Conservation (phyloP, 2,888 invertebrate genomes). For the Tenthredo mesomela region DNA sequence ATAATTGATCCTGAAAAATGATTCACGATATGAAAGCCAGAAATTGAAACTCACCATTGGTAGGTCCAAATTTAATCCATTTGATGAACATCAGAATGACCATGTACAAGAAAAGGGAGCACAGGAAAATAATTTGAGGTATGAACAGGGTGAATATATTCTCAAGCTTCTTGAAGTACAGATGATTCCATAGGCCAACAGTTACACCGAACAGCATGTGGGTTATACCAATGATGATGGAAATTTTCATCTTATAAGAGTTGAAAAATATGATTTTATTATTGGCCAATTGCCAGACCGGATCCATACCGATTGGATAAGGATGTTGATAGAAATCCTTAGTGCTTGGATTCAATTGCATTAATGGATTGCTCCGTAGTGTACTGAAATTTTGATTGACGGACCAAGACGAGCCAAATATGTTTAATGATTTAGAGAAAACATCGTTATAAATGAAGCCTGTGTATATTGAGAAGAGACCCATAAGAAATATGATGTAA, state of each 20-base stretch:
- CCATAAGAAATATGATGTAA: slow-evolving; percentile 90
- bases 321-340: slow-evolving; percentile 78
- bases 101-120: slow-evolving; percentile 94
- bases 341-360: slow-evolving; percentile 78
- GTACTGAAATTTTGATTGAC: slow-evolving; percentile 65
- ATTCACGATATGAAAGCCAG: not conserved
- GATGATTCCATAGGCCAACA: slow-evolving; percentile 88
- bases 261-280: slow-evolving; percentile 97
- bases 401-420: slow-evolving; percentile 85
- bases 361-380: slow-evolving; percentile 60
- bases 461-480: slow-evolving; percentile 88
- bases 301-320: slow-evolving; percentile 88
- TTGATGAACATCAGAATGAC: slow-evolving; percentile 95
- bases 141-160: slow-evolving; percentile 91
- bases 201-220: slow-evolving; percentile 97
- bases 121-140: slow-evolving; percentile 94
- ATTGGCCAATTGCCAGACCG: slow-evolving; percentile 85
- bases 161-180: slow-evolving; percentile 86
- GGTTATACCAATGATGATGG: slow-evolving; percentile 94
- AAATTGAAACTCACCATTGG: slow-evolving; percentile 57
- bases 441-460: slow-evolving; percentile 89
- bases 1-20: slow-evolving; percentile 4
- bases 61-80: slow-evolving; percentile 87
- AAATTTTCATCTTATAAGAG: slow-evolving; percentile 97
- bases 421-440: slow-evolving; percentile 88